Evolutionary conservation across 2,113 vertebrate genomes (phyloP), one percentile per base, ranked within the genome.

Genomic region (Martes martes): DNA sequence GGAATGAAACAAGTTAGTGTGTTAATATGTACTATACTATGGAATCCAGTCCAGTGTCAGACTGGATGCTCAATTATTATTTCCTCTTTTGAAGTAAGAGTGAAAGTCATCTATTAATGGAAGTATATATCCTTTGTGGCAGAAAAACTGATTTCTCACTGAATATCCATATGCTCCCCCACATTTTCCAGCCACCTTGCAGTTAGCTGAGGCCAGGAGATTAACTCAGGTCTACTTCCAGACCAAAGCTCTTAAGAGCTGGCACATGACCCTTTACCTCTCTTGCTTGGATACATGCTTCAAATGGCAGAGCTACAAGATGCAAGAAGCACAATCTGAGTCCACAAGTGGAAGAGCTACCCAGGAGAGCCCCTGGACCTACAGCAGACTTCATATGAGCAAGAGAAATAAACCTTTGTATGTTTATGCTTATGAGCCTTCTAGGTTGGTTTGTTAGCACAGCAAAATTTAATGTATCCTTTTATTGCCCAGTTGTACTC

Each of bases 151-250:
- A 87, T 93, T 89, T 93, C 57, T 85, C 93, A 82, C 10, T 65
- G n/a, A 97, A 91, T 50, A 87, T 9, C 31, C 67, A 89, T 86
- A 96, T n/a, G 79, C 31, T 80, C 36, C 81, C 65, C 45, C 14
- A 88, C 26, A 69, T 81, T 82, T 95, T 73, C 85, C 31, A 86
- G 85, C n/a, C 59, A 93, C 85, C 76, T 13, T 94, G 59, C 50
- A 90, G 59, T 79, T 45, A 61, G 39, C 33, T 2, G 15, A 79
- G 57, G 81, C 42, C 47, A 36, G 47, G 21, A 63, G 76, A 96
- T 83, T 86, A 92, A 96, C 85, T 89, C 36, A 61, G 42, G 59
- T 28, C 91, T 95, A 87, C 73, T 95, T 96, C 50, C 81, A 94
- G 57, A 93, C 82, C 78, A 94, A 85, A 97, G 81, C 28, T 78